These are phyloP conservation scores for Coluber constrictor DNA, from an alignment of 2,797 vertebrate genomes.

Conservation along the genomic window DNA sequence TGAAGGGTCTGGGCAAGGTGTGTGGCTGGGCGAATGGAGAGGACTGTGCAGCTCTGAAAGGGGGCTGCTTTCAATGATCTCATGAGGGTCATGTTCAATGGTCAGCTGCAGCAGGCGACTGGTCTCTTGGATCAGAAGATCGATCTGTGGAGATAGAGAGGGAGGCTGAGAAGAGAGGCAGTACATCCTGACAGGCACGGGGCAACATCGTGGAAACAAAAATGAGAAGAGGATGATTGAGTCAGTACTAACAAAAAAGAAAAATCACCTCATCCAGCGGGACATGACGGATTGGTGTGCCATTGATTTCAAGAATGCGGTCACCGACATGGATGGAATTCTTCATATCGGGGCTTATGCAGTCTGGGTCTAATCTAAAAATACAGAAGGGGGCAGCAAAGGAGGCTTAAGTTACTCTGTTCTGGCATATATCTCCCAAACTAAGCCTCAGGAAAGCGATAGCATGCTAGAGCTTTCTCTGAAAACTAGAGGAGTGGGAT, in stretches of 20 bases:
- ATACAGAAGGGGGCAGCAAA: background rate
- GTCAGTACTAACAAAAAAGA: too few species aligned
- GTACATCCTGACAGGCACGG: background rate
- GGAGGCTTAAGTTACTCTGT: background rate
- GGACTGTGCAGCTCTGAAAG: conserved; percentile 69
- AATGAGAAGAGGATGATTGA: background rate
- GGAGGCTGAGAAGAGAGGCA: background rate
- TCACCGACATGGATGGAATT: conserved; percentile 95
- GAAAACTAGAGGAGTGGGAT: background rate
- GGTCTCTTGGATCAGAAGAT: conserved; percentile 93
- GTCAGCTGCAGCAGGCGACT: conserved; percentile 93
- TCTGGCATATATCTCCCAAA: background rate
- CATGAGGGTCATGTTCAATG: conserved; percentile 91
- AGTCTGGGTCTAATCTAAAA: conserved; percentile 85
- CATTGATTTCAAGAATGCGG: conserved; percentile 95
- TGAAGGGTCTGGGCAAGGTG: conserved; percentile 71
- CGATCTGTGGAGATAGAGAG: conserved; percentile 74
- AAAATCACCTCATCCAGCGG: conserved; percentile 87
- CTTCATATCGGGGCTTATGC: conserved; percentile 95
- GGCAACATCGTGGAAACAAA: background rate
- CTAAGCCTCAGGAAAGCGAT: background rate
- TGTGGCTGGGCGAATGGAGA: conserved; percentile 70
- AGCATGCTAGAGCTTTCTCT: background rate
- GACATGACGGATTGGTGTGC: conserved; percentile 91
- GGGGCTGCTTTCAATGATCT: conserved; percentile 65